A percentile compares a stretch with the other conserved stretches of the same genome.
Evolutionary conservation across 2,888 invertebrate species (phyloP).

Genomic region (Bugula neritina): DNA sequence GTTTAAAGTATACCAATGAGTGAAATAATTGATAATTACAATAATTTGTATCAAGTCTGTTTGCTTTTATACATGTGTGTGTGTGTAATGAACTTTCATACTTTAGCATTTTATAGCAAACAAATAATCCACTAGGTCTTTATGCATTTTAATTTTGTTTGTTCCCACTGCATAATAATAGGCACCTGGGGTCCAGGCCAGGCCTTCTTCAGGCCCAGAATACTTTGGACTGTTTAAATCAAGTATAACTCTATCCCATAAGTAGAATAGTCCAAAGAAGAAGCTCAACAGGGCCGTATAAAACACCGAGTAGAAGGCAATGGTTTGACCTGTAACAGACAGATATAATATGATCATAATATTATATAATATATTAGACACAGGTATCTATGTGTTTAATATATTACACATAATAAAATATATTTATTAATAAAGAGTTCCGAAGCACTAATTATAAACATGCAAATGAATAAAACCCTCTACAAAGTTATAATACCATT

Average conservation of each 20-base stretch:
- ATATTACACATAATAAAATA: not conserved
- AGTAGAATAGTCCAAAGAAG: not conserved
- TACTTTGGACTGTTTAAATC: constrained; percentile 6
- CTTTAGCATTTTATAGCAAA: not conserved
- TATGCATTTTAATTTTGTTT: not conserved
- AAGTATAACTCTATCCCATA: not conserved
- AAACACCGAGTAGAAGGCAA: not conserved
- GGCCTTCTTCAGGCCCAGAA: constrained; percentile 22
- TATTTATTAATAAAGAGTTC: not conserved
- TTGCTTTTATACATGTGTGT: too few relatives aligned
- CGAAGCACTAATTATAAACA: too few relatives aligned
- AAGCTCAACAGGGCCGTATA: not conserved
- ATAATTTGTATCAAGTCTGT: too few relatives aligned
- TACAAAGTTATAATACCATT: too few relatives aligned
- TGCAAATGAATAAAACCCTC: too few relatives aligned
- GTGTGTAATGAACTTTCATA: too few relatives aligned
- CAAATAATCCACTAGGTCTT: not conserved
- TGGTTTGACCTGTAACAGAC: not conserved
- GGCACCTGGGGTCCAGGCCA: constrained; percentile 19
- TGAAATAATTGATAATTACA: too few relatives aligned
- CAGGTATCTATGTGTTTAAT: too few relatives aligned
- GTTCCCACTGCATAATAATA: not conserved
- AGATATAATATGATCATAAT: not conserved
- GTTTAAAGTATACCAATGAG: too few relatives aligned
- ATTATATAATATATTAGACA: not conserved